These are phyloP conservation scores for Globodera rostochiensis DNA, from an alignment of 1,140 invertebrate genomes.

Conservation along the genomic window DNA sequence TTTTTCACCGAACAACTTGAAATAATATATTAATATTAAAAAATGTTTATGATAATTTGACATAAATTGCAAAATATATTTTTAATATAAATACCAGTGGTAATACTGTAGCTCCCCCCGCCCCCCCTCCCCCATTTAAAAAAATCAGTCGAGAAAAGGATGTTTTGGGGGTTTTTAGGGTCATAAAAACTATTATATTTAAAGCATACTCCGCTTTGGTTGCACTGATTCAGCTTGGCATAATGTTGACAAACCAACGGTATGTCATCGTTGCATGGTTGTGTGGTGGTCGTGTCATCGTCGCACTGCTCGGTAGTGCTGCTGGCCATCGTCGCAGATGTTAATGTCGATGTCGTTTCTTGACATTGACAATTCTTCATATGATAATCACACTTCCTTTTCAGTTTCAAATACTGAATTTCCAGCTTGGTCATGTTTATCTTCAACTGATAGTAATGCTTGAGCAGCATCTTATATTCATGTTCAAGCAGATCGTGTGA, in stretches of 20 bases:
- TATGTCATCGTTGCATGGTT: neutral
- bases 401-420: neutral
- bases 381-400: neutral
- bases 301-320: neutral
- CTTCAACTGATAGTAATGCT: neutral
- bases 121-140: too few relatives aligned
- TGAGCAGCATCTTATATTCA: neutral
- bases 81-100: too few relatives aligned
- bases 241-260: neutral
- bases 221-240: neutral
- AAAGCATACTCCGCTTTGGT: neutral
- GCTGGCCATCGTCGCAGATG: too few relatives aligned
- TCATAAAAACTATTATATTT: too few relatives aligned
- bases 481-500: neutral
- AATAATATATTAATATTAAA: neutral
- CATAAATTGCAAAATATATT: too few relatives aligned
- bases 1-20: neutral
- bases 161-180: too few relatives aligned
- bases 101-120: too few relatives aligned
- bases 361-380: neutral
- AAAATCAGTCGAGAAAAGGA: too few relatives aligned
- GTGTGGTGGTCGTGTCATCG: too few relatives aligned
- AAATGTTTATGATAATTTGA: too few relatives aligned
- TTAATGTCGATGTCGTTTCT: neutral
- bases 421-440: constrained; percentile 1